phyloP scores from a whole-genome alignment of 2,113 vertebrate species.

The Actenoides hombroni region DNA sequence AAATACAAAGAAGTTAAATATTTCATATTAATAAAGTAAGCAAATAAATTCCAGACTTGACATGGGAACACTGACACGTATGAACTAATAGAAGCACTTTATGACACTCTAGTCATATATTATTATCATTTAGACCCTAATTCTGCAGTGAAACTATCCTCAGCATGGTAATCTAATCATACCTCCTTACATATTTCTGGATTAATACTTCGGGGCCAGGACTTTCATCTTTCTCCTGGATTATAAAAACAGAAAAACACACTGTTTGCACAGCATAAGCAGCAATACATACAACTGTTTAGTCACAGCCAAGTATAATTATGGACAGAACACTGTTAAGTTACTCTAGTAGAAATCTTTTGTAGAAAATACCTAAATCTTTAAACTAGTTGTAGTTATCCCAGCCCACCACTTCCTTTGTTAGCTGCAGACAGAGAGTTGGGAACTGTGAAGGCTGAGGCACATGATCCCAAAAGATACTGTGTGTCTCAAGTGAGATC shows the following conservation, averaged over 20 bases:
- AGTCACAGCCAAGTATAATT: not conserved
- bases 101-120: not conserved
- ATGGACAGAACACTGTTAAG: not conserved
- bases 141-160: not conserved
- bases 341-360: not conserved
- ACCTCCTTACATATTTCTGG: not conserved
- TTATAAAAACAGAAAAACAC: not conserved
- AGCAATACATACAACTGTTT: not conserved
- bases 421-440: not conserved
- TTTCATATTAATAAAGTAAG: not conserved
- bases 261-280: not conserved
- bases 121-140: not conserved
- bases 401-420: not conserved
- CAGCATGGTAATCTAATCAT: not conserved
- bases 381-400: not conserved
- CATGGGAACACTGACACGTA: not conserved
- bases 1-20: not conserved
- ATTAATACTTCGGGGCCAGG: not conserved
- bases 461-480: not conserved
- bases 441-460: not conserved
- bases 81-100: not conserved
- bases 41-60: conserved; percentile 16
- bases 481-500: not conserved
- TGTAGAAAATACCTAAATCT: not conserved
- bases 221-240: not conserved